Conservation (phyloP, 2,113 vertebrate genomes). For the Manacus vitellinus region DNA sequence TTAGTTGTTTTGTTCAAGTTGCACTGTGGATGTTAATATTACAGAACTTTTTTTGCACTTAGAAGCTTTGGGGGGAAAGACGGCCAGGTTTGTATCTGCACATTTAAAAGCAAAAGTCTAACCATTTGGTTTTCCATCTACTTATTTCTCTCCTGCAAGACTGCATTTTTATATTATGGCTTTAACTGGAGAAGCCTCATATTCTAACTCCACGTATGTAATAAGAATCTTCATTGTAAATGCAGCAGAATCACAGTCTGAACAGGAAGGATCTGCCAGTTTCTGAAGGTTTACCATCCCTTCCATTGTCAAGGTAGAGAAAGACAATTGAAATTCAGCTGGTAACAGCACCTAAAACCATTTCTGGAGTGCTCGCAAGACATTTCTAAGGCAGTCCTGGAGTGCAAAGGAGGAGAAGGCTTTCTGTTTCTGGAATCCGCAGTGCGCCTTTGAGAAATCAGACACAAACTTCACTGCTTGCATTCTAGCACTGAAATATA, state of each 20-base stretch:
- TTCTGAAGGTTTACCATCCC: not conserved
- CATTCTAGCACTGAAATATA: not conserved
- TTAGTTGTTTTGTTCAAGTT: slow-evolving; percentile 69
- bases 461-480: not conserved
- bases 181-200: not conserved
- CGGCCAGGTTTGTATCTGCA: not conserved
- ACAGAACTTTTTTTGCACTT: slow-evolving; percentile 41
- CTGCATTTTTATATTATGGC: not conserved
- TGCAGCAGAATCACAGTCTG: not conserved
- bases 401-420: not conserved
- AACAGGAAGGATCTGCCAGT: not conserved
- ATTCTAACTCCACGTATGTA: not conserved
- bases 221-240: not conserved
- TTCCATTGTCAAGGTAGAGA: not conserved
- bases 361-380: not conserved
- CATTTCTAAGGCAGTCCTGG: not conserved
- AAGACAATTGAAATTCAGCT: not conserved
- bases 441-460: not conserved
- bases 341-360: not conserved
- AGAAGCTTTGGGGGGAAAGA: not conserved
- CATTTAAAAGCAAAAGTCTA: not conserved
- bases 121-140: not conserved
- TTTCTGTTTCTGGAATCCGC: not conserved
- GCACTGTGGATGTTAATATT: slow-evolving; percentile 32
- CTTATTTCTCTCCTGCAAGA: not conserved